Conservation (phyloP, 1,140 invertebrate genomes). For the Plodia interpunctella region DNA sequence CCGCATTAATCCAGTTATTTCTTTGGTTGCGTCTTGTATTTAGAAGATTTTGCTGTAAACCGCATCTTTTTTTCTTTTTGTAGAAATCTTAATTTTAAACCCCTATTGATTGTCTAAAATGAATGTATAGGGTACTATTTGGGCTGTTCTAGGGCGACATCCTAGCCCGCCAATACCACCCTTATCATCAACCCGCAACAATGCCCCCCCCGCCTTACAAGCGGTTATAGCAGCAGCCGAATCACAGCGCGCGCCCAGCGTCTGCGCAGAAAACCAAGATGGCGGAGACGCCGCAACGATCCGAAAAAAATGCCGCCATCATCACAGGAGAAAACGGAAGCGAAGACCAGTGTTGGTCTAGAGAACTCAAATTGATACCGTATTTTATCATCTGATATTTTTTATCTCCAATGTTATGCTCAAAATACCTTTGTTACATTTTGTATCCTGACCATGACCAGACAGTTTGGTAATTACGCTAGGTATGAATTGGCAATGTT, state of each 20-base stretch:
- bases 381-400: constrained; percentile 23
- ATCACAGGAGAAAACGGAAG: constrained; percentile 46
- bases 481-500: constrained; percentile 1
- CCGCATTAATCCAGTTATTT: constrained; percentile 16
- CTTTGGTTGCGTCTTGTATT: not conserved
- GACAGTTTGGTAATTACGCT: not conserved
- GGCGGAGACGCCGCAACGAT: constrained; percentile 13
- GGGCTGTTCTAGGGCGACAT: constrained; percentile 65
- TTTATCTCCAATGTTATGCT: constrained; percentile 6
- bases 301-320: constrained; percentile 22
- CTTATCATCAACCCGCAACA: constrained; percentile 58
- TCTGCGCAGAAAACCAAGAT: constrained; percentile 15
- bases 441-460: constrained; percentile 12
- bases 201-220: constrained; percentile 46
- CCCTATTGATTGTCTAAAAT: constrained; percentile 28
- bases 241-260: constrained; percentile 15
- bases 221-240: constrained; percentile 61
- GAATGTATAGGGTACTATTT: constrained; percentile 60
- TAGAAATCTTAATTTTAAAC: not conserved
- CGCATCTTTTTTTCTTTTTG: not conserved
- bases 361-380: constrained; percentile 19
- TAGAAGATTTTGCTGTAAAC: not conserved
- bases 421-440: constrained; percentile 14
- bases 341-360: constrained; percentile 61
- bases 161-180: constrained; percentile 62